Conservation (phyloP, 2,797 vertebrate genomes). For the Pachyuromys duprasi region DNA sequence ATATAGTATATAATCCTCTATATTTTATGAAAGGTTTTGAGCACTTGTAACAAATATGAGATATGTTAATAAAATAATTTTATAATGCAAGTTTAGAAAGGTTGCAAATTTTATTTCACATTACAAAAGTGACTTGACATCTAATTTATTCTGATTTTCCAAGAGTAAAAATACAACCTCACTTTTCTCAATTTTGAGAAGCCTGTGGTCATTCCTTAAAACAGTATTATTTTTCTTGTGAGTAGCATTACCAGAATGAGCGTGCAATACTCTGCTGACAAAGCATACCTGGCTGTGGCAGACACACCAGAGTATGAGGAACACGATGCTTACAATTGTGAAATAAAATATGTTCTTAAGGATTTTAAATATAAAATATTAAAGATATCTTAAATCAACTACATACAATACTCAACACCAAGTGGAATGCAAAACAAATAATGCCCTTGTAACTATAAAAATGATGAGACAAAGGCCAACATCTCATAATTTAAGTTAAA, state of each 20-base stretch:
- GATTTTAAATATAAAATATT: too few relatives aligned
- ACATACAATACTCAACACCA: neutral
- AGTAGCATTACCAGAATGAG: neutral
- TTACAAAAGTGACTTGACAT: neutral
- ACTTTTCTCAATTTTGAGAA: neutral
- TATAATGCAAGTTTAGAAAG: neutral
- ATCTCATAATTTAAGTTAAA: neutral
- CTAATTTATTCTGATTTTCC: neutral
- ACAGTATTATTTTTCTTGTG: neutral
- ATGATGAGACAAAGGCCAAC: neutral
- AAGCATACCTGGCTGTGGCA: neutral
- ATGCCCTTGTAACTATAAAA: neutral
- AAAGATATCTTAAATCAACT: neutral
- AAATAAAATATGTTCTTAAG: neutral
- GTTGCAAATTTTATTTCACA: neutral
- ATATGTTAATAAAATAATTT: neutral
- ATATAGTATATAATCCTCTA: neutral
- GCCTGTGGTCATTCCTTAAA: rapidly evolving
- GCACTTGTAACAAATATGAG: neutral
- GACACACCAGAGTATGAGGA: neutral
- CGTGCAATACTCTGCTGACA: neutral
- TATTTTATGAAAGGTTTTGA: conserved; percentile 21
- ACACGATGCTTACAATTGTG: neutral
- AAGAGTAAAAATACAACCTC: neutral
- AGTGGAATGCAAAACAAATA: neutral